Conservation (phyloP, 37 sponge, comb jelly and placozoan genomes). For the Mnemiopsis leidyi region DNA sequence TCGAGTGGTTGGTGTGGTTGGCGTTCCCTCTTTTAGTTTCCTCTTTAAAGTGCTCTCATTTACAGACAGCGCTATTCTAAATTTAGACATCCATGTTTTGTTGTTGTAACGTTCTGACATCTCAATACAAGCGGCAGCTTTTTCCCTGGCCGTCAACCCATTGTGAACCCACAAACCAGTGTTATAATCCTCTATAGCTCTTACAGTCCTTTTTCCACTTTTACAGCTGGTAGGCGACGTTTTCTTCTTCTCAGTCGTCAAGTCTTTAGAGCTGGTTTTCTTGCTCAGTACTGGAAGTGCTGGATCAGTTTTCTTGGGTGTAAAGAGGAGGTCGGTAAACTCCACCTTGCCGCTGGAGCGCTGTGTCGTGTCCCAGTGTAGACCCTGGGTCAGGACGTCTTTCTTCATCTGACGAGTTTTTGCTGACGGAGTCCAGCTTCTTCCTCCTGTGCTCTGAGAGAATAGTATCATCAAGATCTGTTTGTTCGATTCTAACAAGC, state of each 20-base stretch:
- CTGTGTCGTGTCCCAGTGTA: conserved; percentile 31
- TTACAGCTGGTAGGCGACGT: background rate
- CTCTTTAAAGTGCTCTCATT: conserved; percentile 65
- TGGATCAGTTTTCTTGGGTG: background rate
- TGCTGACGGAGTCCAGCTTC: conserved; percentile 44
- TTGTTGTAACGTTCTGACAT: conserved; percentile 33
- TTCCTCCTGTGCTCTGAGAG: background rate
- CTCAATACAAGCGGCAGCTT: conserved; percentile 34
- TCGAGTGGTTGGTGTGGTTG: background rate
- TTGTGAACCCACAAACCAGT: conserved; percentile 60
- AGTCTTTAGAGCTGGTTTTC: too few relatives aligned
- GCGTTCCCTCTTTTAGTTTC: conserved; percentile 33
- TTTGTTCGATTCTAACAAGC: too few relatives aligned
- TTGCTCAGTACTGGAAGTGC: background rate
- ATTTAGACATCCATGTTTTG: conserved; percentile 62
- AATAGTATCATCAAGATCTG: background rate
- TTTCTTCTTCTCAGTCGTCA: background rate
- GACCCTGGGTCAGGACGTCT: conserved; percentile 33
- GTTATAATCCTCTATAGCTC: conserved; percentile 16
- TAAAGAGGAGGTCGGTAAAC: conserved; percentile 56
- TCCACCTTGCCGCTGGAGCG: conserved; percentile 51
- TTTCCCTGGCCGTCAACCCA: conserved; percentile 23
- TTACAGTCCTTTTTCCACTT: background rate
- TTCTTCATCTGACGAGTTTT: conserved; percentile 61
- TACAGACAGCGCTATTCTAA: conserved; percentile 53